Evolutionary conservation across 1,140 invertebrate species (phyloP), one percentile per base, ranked within the genome.

Genomic region (Neomicropteryx cornuta): DNA sequence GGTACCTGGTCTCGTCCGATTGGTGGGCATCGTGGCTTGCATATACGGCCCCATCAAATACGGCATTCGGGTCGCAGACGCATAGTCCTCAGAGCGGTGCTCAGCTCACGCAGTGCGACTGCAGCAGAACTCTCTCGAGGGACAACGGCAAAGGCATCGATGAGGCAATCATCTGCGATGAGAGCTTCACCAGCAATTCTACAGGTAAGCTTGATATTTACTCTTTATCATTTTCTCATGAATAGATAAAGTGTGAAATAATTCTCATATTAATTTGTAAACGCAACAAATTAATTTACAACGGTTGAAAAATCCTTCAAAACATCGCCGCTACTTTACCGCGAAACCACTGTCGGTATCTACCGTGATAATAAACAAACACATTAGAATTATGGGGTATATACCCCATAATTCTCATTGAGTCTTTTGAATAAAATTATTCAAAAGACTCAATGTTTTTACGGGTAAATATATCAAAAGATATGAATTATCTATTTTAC

Each of bases 21-120:
- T 92, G 88, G 88, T 92, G 87, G 86, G 71, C 70, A 28, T 58
- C 66, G 1, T 92, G 88, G 88, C 57, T 72, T 35, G 73, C 75
- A 18, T 87, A 87, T 60, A 77, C 83, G n/a, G 68, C 51, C 46
- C 56, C 39, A 41, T 45, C 14, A 39, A 52, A 18, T 33, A 46
- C 47, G 45, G 18, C 43, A 22, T 24, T n/a, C 29, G 29, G 5
- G 31, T 18, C 10, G 38, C 28, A 24, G 36, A 30, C 28, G 18
- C 24, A 10, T 47, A 43, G 19, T n/a, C 13, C 5, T 33, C 40
- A 8, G 44, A 43, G 20, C 42, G 45, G 4, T 21, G 39, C 6
- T 22, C 18, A 53, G 55, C 43, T 45, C 44, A 38, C 62, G 56
- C 41, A 56, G 48, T 27, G 14, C 18, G 19, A 4, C 39, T 58